phyloP scores from a whole-genome alignment of 2,888 invertebrate species.

The Dicyrtoma fusca region DNA sequence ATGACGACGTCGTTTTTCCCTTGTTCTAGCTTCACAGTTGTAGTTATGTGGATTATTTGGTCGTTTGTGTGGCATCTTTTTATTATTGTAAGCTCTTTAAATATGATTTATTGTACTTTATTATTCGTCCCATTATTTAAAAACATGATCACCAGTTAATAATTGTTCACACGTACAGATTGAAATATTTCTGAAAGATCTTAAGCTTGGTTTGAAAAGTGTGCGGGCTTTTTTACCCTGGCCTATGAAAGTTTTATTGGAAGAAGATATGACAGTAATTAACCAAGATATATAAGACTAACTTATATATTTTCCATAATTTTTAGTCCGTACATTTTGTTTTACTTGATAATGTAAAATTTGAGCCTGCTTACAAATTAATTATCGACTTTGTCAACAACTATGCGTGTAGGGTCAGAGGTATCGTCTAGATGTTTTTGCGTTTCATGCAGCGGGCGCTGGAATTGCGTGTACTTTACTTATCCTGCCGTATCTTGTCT shows the following conservation, averaged over 20 bases:
- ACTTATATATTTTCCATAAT: background rate
- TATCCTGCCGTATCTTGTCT: slow-evolving; percentile 1
- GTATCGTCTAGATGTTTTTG: slow-evolving; percentile 11
- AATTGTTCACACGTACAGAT: background rate
- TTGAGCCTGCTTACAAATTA: no score
- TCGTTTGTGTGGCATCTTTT: background rate
- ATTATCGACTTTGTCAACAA: no score
- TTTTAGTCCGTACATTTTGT: background rate
- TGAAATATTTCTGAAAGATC: background rate
- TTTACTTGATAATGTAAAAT: no score
- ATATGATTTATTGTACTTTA: background rate
- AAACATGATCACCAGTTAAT: no score
- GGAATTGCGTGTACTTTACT: background rate
- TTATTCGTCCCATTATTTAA: background rate
- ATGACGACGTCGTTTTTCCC: background rate
- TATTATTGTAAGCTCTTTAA: slow-evolving; percentile 4
- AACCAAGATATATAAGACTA: background rate
- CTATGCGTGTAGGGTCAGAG: background rate
- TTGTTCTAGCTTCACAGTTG: background rate
- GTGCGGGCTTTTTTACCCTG: background rate
- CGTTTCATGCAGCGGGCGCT: slow-evolving; percentile 13
- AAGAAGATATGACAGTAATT: background rate
- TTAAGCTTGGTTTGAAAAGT: background rate
- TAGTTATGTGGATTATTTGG: background rate
- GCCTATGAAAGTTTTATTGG: background rate